Evolutionary conservation across 2,797 vertebrate species (phyloP), one percentile per base, ranked within the genome.

Genomic region (Anguilla obscura): DNA sequence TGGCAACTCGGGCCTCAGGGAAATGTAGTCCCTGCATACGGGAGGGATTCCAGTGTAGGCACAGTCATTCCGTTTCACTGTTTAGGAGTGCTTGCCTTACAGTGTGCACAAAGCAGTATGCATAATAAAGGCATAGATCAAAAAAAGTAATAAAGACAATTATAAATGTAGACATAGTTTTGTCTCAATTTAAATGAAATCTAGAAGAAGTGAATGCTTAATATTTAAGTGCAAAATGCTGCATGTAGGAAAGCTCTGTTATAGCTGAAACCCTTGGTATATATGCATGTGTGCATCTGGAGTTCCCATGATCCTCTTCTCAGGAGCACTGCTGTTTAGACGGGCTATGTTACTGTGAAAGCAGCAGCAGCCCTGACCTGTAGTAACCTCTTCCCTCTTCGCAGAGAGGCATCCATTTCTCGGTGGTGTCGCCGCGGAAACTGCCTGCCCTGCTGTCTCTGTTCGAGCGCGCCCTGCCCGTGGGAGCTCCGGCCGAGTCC

Each of bases 331-430:
- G 63, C 1, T 24, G 63, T 66, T n/a, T 66, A 4, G 60, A 66
- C 6, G 24, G 4, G 24, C 60, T 66, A 24, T 4, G 6, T 0
- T 66, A n/a, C 24, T n/a, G 63, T 66, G 21, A n/a, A 27, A 66
- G 63, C n/a, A 66, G 18, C 18, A 63, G 18, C 14, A 21, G 1
- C 8, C 6, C 71, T 74, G 30, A 48, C 30, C 52, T 74, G 14
- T 50, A 84, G 36, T 12, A 12, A 33, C 80, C 50, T 24, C 1
- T 36, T 36, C 36, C 40, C 54, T 52, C 18, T 45, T 87, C 33
- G 2, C 80, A 98, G 98, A 96, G 95, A 76, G 98, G 97, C 52
- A 98, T 98, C 90, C 96, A 98, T 90, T 98, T 98, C 93, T 98
- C 98, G 0, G 96, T 98, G 1, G 96, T 98, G 74, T 97, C 98